Evolutionary conservation across 2,888 invertebrate species (phyloP).

Genomic region (Phania funesta): DNA sequence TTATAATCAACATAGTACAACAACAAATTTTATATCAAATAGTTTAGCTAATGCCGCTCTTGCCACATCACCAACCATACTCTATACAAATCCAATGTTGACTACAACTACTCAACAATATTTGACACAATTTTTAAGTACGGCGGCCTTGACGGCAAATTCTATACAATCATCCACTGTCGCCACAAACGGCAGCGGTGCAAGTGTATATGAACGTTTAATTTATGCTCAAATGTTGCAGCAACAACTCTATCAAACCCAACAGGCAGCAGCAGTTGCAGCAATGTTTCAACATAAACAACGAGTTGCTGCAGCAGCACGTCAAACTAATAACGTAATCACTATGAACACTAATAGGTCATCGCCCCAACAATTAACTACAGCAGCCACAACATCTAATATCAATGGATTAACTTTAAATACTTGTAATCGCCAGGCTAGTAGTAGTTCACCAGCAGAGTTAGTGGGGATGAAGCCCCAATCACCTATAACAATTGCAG

Average conservation of each 20-base stretch:
- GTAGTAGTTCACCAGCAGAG: slow-evolving; percentile 16
- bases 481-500: background rate
- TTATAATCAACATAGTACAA: slow-evolving; percentile 68
- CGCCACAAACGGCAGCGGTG: slow-evolving; percentile 48
- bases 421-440: slow-evolving; percentile 6
- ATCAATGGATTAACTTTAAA: background rate
- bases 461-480: background rate
- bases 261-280: slow-evolving; percentile 66
- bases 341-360: slow-evolving; percentile 5
- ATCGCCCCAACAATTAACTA: slow-evolving; percentile 7
- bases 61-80: slow-evolving; percentile 67
- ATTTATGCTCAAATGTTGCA: slow-evolving; percentile 71
- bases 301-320: slow-evolving; percentile 58
- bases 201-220: slow-evolving; percentile 70
- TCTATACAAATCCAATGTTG: slow-evolving; percentile 72
- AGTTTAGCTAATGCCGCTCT: slow-evolving; percentile 69
- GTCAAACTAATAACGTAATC: background rate
- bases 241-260: slow-evolving; percentile 70
- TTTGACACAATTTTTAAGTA: slow-evolving; percentile 68
- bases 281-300: slow-evolving; percentile 80
- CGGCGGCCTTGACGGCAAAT: slow-evolving; percentile 50
- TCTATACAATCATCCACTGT: slow-evolving; percentile 50
- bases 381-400: slow-evolving; percentile 14
- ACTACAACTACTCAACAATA: slow-evolving; percentile 70
- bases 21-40: slow-evolving; percentile 69